Percentiles rank a stretch among this genome's conserved stretches.
Conservation (phyloP, 2,888 invertebrate species). For the Tenodera sinensis region DNA sequence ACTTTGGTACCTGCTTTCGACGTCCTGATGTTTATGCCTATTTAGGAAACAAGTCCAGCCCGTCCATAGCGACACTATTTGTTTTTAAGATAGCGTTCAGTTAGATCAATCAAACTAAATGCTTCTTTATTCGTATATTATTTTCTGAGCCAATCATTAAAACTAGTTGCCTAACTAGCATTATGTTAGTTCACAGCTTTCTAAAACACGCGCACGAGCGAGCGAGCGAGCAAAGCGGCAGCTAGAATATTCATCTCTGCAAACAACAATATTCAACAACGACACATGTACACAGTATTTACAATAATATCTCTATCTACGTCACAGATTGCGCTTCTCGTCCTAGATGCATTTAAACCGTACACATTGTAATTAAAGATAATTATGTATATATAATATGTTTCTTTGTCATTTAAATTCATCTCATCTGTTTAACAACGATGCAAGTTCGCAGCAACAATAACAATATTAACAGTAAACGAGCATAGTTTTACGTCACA, state of each 20-base stretch:
- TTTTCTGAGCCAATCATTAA: background rate
- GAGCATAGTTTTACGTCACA: background rate
- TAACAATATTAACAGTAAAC: background rate
- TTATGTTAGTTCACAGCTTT: background rate
- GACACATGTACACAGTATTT: slow-evolving; percentile 1
- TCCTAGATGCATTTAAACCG: background rate
- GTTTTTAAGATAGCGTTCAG: background rate
- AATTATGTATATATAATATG: background rate
- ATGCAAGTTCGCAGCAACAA: background rate
- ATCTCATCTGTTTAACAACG: background rate
- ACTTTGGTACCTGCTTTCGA: no score
- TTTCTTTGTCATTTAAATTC: background rate
- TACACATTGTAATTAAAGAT: background rate
- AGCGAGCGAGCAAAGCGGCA: background rate
- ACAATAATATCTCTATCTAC: background rate
- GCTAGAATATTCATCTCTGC: background rate
- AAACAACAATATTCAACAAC: slow-evolving; percentile 4
- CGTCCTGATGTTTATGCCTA: no score
- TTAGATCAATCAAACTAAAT: background rate
- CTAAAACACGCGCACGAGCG: background rate
- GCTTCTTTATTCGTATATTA: background rate
- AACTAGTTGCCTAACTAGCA: background rate
- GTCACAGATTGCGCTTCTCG: background rate
- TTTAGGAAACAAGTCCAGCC: no score
- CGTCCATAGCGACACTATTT: background rate